Evolutionary conservation across 2,113 vertebrate species (phyloP).

Genomic region (Vidua macroura): DNA sequence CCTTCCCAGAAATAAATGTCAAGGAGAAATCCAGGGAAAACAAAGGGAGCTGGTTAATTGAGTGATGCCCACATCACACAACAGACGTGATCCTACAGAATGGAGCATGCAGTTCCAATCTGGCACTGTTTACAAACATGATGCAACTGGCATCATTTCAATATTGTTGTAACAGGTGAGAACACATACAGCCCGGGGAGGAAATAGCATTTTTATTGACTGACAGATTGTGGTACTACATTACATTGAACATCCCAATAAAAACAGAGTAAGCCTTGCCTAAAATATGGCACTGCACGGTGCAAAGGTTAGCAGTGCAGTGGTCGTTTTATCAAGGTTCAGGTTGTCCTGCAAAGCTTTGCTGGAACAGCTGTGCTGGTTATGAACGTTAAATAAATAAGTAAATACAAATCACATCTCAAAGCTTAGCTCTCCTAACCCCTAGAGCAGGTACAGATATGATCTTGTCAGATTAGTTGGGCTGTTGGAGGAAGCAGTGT

Average conservation of each 20-base stretch:
- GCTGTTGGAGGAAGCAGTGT: not conserved
- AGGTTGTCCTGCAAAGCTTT: not conserved
- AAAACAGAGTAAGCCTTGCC: not conserved
- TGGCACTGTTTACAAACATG: not conserved
- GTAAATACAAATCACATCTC: not conserved
- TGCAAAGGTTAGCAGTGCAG: not conserved
- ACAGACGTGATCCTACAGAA: not conserved
- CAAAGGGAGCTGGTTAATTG: not conserved
- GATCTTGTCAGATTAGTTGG: not conserved
- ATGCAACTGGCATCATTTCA: not conserved
- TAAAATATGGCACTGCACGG: not conserved
- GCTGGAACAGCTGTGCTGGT: not conserved
- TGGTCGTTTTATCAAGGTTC: not conserved
- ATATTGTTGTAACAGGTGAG: not conserved
- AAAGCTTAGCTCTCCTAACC: not conserved
- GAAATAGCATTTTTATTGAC: not conserved
- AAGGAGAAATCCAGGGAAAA: not conserved
- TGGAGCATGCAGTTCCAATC: slow-evolving; percentile 4
- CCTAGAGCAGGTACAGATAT: not conserved
- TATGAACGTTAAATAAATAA: not conserved
- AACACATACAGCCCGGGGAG: not conserved
- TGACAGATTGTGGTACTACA: not conserved
- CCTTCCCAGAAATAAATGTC: not conserved
- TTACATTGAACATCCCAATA: not conserved
- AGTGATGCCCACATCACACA: not conserved